Conservation (phyloP, 92 coral and sea anemone species). For the Palythoa heliodiscus region DNA sequence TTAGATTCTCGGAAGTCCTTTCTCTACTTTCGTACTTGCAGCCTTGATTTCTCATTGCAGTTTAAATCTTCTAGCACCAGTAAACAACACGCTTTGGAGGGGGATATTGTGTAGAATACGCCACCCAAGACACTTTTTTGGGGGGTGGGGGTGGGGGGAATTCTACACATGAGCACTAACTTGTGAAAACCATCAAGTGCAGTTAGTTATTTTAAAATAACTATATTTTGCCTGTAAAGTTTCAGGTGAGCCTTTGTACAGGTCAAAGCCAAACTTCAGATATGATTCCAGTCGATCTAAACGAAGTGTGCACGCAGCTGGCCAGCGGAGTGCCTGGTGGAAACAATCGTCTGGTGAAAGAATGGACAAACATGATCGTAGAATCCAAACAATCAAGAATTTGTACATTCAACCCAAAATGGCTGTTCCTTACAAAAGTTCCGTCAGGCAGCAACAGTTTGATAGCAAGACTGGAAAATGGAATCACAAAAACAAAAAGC, state of each 20-base stretch:
- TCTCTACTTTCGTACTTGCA: too few species aligned
- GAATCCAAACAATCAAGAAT: background rate
- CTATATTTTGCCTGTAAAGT: background rate
- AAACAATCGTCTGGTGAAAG: background rate
- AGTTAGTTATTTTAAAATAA: too few species aligned
- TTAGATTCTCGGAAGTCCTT: too few species aligned
- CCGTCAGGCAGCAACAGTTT: background rate
- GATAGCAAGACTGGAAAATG: background rate
- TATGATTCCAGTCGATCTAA: background rate
- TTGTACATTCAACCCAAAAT: background rate
- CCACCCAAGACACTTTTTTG: too few species aligned
- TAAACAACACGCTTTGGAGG: too few species aligned
- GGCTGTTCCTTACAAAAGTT: background rate
- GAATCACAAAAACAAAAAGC: background rate
- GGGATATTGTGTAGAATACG: too few species aligned
- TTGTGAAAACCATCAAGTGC: too few species aligned
- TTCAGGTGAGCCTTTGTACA: conserved; percentile 7
- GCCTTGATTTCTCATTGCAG: too few species aligned
- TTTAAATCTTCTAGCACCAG: too few species aligned
- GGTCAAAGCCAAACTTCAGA: background rate
- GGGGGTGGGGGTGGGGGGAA: too few species aligned
- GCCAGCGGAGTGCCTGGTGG: background rate
- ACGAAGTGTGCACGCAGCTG: background rate
- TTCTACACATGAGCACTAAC: too few species aligned
- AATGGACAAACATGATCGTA: background rate